Percentiles rank a stretch among this genome's conserved stretches.
Evolutionary conservation across 2,113 vertebrate genomes (phyloP).

Genomic region (Bos javanicus): DNA sequence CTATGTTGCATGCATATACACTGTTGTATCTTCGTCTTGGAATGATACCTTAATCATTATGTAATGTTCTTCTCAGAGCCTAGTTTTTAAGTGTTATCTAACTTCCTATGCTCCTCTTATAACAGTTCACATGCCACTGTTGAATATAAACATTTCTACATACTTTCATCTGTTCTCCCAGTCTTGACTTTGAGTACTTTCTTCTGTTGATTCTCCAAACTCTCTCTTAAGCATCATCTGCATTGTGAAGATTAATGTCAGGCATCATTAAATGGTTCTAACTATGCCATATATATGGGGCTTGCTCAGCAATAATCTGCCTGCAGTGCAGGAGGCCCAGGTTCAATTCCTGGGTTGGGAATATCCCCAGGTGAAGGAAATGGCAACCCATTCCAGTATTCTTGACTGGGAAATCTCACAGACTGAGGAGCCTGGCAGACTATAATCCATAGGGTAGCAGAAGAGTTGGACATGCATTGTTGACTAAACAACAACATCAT

Average conservation of each 20-base stretch:
- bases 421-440: neutral
- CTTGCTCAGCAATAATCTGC: neutral
- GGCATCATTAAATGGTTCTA: neutral
- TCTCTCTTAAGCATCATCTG: neutral
- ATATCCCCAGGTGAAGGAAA: neutral
- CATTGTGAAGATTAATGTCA: neutral
- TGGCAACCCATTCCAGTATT: neutral
- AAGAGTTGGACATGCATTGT: neutral
- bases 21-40: neutral
- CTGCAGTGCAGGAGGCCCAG: neutral
- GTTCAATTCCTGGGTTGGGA: neutral
- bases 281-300: neutral
- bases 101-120: neutral
- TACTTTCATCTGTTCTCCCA: neutral
- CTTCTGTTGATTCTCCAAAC: neutral
- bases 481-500: neutral
- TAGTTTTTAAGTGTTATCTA: neutral
- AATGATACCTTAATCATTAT: neutral
- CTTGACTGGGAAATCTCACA: neutral
- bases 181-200: neutral
- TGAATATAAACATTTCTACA: neutral
- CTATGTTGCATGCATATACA: neutral
- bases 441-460: neutral
- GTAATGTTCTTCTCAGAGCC: neutral
- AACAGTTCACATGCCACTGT: neutral